Conservation (phyloP, 2,113 vertebrate species). For the Antechinus flavipes region DNA sequence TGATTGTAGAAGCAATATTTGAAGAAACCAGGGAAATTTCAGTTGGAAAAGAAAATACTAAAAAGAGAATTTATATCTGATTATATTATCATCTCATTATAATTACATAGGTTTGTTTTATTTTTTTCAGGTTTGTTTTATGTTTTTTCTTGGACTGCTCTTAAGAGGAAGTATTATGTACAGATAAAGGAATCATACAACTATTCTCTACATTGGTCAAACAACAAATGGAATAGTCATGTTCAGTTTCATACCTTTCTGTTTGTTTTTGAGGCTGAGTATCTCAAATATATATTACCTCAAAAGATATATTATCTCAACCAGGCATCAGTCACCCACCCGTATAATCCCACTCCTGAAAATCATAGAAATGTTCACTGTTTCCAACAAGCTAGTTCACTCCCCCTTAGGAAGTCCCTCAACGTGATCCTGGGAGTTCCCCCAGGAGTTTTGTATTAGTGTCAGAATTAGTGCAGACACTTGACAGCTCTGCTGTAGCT, state of each 20-base stretch:
- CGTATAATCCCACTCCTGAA: too few relatives aligned
- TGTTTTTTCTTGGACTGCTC: background rate
- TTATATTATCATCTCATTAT: background rate
- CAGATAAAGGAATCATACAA: background rate
- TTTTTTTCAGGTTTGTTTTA: background rate
- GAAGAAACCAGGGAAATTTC: background rate
- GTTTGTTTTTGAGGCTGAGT: background rate
- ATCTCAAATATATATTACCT: background rate
- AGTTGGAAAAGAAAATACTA: background rate
- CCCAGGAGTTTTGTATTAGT: too few relatives aligned
- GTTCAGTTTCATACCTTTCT: background rate
- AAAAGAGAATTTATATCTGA: background rate
- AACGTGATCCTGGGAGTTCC: too few relatives aligned
- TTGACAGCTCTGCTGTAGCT: too few relatives aligned
- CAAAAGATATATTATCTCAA: background rate
- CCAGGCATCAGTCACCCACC: background rate
- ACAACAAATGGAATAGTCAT: background rate
- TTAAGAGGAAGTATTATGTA: background rate
- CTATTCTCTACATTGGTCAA: background rate
- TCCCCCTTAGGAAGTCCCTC: too few relatives aligned
- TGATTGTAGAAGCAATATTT: background rate
- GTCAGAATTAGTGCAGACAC: too few relatives aligned
- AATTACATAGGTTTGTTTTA: background rate
- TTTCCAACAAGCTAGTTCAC: too few relatives aligned
- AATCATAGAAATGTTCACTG: too few relatives aligned